Conservation (phyloP, 1,140 invertebrate species). For the Xylocopa sonorina region DNA sequence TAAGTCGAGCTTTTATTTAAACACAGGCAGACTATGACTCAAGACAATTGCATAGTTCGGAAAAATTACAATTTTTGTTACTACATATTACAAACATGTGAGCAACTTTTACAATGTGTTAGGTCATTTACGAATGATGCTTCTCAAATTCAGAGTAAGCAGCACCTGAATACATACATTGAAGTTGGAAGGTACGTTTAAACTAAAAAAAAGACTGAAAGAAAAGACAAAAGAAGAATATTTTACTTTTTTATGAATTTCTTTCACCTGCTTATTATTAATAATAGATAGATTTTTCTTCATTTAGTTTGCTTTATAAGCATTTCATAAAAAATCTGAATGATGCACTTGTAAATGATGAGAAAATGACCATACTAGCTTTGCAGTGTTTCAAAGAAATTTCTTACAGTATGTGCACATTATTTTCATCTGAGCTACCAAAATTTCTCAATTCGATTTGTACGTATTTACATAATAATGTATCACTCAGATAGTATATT, state of each 20-base stretch:
- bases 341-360: constrained; percentile 79
- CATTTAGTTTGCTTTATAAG: constrained; percentile 75
- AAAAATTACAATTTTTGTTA: constrained; percentile 79
- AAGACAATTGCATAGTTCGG: constrained; percentile 75
- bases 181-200: constrained; percentile 72
- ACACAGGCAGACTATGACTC: constrained; percentile 75
- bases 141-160: constrained; percentile 57
- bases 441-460: constrained; percentile 80
- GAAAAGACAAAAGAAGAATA: background rate
- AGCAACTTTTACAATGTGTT: constrained; percentile 74
- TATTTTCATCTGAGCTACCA: constrained; percentile 77
- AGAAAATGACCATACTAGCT: constrained; percentile 76
- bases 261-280: background rate
- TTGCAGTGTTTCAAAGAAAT: constrained; percentile 84
- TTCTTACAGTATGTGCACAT: constrained; percentile 79
- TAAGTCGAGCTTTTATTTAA: constrained; percentile 22
- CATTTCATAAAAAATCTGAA: constrained; percentile 71
- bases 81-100: constrained; percentile 77
- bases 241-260: background rate
- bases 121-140: constrained; percentile 74
- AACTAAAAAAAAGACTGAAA: no score
- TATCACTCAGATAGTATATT: background rate
- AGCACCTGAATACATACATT: constrained; percentile 69
- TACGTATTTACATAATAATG: constrained; percentile 66
- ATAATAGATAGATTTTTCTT: constrained; percentile 4